Conservation (phyloP, 2,888 invertebrate genomes). For the Pachymerium ferrugineum region DNA sequence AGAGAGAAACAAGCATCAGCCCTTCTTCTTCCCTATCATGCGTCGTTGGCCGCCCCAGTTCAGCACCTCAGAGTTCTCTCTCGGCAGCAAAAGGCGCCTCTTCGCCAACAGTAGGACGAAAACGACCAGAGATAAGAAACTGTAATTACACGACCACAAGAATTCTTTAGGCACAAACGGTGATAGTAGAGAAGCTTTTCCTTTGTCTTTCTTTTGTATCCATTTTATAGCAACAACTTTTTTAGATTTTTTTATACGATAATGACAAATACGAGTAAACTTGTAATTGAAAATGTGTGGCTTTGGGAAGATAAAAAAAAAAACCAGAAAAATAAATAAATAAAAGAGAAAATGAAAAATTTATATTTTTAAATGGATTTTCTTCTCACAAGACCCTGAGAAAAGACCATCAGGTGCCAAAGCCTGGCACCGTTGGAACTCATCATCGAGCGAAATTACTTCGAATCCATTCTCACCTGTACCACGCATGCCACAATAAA, state of each 20-base stretch:
- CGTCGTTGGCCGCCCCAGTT: conserved; percentile 27
- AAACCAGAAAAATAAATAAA: neutral
- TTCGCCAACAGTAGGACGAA: neutral
- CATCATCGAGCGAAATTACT: conserved; percentile 23
- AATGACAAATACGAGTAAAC: no score
- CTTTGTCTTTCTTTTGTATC: conserved; percentile 11
- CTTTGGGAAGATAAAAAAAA: no score
- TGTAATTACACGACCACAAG: conserved; percentile 27
- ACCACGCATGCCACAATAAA: conserved; percentile 27
- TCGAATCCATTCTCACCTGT: conserved; percentile 27
- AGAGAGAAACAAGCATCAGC: conserved; percentile 18
- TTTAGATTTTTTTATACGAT: neutral
- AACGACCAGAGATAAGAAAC: conserved; percentile 23
- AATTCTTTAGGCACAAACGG: conserved; percentile 24
- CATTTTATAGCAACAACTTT: conserved; percentile 7
- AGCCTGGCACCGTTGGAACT: conserved; percentile 8
- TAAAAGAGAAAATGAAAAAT: no score
- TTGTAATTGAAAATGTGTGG: no score
- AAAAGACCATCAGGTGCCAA: conserved; percentile 24
- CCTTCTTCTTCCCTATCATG: conserved; percentile 15
- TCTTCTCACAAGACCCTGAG: neutral
- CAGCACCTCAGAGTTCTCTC: conserved; percentile 25
- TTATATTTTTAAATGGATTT: conserved; percentile 21
- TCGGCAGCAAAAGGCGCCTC: conserved; percentile 25
- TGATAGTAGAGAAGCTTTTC: neutral